Conservation (phyloP, 2,113 vertebrate genomes). For the Thalassoma bifasciatum region DNA sequence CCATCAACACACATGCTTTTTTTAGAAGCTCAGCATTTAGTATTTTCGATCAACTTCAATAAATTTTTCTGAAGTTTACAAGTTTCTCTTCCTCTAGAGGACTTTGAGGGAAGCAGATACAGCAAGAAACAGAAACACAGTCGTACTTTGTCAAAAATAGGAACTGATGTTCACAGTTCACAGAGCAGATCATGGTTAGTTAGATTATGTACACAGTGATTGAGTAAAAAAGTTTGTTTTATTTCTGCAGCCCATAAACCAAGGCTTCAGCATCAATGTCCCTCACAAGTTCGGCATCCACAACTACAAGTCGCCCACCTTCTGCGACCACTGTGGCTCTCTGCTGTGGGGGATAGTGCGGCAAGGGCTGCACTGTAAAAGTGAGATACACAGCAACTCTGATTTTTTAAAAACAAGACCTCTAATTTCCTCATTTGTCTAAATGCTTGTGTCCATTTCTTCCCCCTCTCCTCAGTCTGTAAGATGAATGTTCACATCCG, state of each 20-base stretch:
- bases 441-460: conserved; percentile 5
- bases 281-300: conserved; percentile 95
- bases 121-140: conserved; percentile 11
- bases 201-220: neutral
- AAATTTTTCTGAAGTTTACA: conserved; percentile 22
- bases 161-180: conserved; percentile 4
- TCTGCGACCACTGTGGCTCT: conserved; percentile 98
- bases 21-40: conserved; percentile 22
- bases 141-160: neutral
- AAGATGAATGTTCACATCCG: conserved; percentile 98
- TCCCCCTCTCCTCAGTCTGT: conserved; percentile 86
- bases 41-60: neutral
- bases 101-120: conserved; percentile 11
- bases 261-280: conserved; percentile 97
- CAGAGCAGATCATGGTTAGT: neutral
- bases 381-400: conserved; percentile 78
- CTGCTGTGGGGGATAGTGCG: conserved; percentile 94
- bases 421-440: neutral
- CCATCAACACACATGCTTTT: conserved; percentile 12
- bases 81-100: conserved; percentile 45
- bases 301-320: conserved; percentile 96
- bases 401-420: neutral
- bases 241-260: conserved; percentile 83
- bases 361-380: conserved; percentile 97
- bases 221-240: neutral